Base-by-base conservation (phyloP, 2,797 vertebrate genomes). In the Diceros bicornis region DNA sequence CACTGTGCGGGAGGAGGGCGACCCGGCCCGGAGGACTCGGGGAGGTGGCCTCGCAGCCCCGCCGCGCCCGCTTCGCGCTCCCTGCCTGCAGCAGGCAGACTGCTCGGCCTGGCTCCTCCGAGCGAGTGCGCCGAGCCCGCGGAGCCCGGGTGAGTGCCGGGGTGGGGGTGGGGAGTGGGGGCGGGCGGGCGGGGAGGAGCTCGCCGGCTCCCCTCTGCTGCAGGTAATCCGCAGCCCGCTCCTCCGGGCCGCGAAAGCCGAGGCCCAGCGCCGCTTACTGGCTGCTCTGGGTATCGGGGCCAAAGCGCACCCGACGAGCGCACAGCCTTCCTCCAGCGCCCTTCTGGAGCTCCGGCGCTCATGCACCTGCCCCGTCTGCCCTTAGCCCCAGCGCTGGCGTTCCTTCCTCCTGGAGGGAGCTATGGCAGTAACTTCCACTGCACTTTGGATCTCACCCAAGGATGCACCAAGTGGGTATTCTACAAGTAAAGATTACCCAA, bases 211-310 rank as follows among this genome's bases (percentile, higher is more conserved):
- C 29, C 97, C 96, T 27, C 94, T 34, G 98, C 98, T 89, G 98
- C 99, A 98, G 98, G 98, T 98, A 96, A 98, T 98, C 98, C 90
- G 98, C 98, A 98, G 96, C 98, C 98, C 52, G 92, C 97, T 90
- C 81, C 96, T 92, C 57, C 23, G 52, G 94, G 96, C 66, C 83
- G 13, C 96, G 95, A 20, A 77, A 57, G 13, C 96, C 96, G 94
- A 89, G 92, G 82, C 97, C 95, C 98, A 98, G 98, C 98, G 98
- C 98, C 99, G 72, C 98, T 94, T 95, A 83, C 98, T 75, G 98
- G 98, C 68, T 5, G 91, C 84, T 18, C 50, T 1, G 32, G 59
- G 82, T 2, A 97, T 92, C 18, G 20, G 89, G 6, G 27, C 14
- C 21, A 23, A 6, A 27, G 68, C 4, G 47, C 68, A 2, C 13